Evolutionary conservation across 2,113 vertebrate genomes (phyloP), one percentile per base, ranked within the genome.

Genomic region (Rissa tridactyla): DNA sequence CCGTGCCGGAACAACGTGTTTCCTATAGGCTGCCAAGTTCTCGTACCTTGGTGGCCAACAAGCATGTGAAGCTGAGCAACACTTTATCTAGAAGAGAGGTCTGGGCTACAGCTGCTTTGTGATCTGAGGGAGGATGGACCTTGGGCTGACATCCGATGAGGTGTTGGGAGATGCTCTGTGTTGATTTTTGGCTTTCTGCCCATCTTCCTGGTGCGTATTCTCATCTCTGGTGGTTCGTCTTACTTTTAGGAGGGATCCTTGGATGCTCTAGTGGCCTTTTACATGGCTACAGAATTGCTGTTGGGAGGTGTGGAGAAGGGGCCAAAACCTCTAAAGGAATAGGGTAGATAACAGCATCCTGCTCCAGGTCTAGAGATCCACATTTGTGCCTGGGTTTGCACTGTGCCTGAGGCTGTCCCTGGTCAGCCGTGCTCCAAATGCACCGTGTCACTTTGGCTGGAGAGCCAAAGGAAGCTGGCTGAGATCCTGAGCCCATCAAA

Each of bases 391-490:
- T 62, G 81, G 23, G 4, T 88, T 82, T 79, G 78, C 18, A 13
- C 9, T 72, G 26, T 66, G 47, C 46, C 21, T 20, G 29, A 51
- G 29, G 32, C 79, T 92, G 54, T 86, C 54, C 36, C 40, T 57
- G 51, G 13, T 64, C 40, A 80, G 14, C 44, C 25, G 7, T 65
- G 34, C 49, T 88, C 5, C 0, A 62, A 57, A 30, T 18, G 11
- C 8, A 25, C 9, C 14, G 2, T 0, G 0, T 78, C 49, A 8
- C 40, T 82, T 72, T 36, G 54, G 17, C 64, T 1, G 1, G 26
- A 73, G 64, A 91, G 26, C 57, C 36, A 38, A 16, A 58, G 80
- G 69, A 66, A 84, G 55, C 42, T 92, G 88, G 15, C 69, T 86
- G 44, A 57, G 34, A 49, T 92, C 86, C 79, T 36, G 14, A 77